Percentiles rank a stretch among this genome's conserved stretches.
Evolutionary conservation across 2,797 vertebrate species (phyloP).

Genomic region (Acrocephalus scirpaceus): DNA sequence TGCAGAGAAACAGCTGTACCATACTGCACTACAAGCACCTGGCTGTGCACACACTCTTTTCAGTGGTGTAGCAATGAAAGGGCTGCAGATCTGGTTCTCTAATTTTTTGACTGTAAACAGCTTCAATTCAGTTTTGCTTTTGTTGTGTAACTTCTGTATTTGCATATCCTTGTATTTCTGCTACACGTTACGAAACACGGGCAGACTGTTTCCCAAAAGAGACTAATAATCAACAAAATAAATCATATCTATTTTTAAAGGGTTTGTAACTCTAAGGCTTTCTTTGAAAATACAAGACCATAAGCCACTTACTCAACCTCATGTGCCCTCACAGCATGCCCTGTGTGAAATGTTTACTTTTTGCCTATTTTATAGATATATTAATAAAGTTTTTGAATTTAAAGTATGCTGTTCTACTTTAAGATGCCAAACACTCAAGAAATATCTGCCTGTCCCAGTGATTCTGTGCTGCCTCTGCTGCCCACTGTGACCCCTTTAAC

Average conservation of each 20-base stretch:
- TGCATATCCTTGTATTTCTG: not conserved
- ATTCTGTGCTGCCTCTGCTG: not conserved
- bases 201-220: not conserved
- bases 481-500: not conserved
- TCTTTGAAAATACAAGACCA: not conserved
- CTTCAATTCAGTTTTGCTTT: conserved; percentile 16
- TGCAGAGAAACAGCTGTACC: not conserved
- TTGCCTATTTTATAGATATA: not conserved
- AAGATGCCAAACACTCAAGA: not conserved
- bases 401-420: not conserved
- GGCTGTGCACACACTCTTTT: not conserved
- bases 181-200: not conserved
- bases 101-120: conserved; percentile 6
- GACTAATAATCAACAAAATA: not conserved
- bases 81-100: conserved; percentile 10
- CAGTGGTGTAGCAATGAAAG: conserved; percentile 9
- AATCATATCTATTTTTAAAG: not conserved
- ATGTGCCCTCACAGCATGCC: not conserved
- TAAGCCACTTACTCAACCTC: not conserved
- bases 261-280: not conserved
- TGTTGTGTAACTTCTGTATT: conserved; percentile 20
- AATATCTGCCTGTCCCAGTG: not conserved
- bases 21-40: not conserved
- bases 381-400: not conserved
- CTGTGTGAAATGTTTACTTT: not conserved